Percentiles rank a stretch among this genome's conserved stretches.
These are phyloP conservation scores for Tarsius wallacei DNA, from an alignment of 2,797 vertebrate genomes.

Conservation along the genomic window DNA sequence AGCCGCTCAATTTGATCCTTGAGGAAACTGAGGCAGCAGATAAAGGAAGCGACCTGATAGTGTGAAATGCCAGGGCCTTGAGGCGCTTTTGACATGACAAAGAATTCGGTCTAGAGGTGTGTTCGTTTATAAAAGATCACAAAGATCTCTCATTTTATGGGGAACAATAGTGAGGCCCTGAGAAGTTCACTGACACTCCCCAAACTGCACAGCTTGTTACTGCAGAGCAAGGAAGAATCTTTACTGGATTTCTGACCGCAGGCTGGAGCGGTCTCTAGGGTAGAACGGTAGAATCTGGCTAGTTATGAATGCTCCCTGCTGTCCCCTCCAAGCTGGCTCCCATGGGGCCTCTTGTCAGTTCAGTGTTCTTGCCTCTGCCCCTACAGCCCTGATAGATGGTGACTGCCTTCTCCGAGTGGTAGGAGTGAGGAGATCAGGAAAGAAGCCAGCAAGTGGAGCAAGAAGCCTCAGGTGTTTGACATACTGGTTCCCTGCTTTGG, in stretches of 20 bases:
- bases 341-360: background rate
- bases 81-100: background rate
- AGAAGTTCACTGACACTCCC: background rate
- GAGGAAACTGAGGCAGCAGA: background rate
- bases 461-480: background rate
- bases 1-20: constrained; percentile 3
- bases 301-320: too few relatives aligned
- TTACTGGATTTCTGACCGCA: background rate
- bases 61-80: background rate
- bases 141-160: background rate
- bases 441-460: background rate
- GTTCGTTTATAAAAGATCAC: too few relatives aligned
- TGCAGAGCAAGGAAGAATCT: background rate
- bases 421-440: background rate
- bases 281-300: background rate
- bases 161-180: background rate
- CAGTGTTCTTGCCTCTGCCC: background rate
- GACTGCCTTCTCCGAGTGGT: background rate
- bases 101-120: too few relatives aligned
- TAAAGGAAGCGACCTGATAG: constrained; percentile 24
- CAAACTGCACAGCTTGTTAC: background rate
- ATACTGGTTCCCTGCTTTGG: background rate
- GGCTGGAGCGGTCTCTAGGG: too few relatives aligned
- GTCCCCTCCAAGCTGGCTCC: background rate
- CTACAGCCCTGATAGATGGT: background rate